Percentiles rank a stretch among this genome's conserved stretches.
These are phyloP conservation scores for Sander lucioperca DNA, from an alignment of 2,113 vertebrate genomes.

Conservation along the genomic window DNA sequence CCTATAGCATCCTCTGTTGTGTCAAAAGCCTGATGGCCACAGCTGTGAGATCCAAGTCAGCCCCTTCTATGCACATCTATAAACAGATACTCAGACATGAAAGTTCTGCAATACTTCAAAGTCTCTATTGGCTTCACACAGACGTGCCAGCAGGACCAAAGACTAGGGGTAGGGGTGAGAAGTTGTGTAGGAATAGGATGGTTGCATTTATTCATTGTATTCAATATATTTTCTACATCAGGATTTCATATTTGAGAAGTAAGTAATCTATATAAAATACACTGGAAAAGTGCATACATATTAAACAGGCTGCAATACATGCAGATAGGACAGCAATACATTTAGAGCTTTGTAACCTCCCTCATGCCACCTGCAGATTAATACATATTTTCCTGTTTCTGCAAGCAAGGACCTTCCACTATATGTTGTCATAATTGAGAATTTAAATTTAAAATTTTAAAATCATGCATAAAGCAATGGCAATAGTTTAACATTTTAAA, in stretches of 20 bases:
- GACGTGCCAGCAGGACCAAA: background rate
- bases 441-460: background rate
- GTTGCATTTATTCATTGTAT: background rate
- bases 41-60: slow-evolving; percentile 25
- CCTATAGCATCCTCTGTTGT: slow-evolving; percentile 3
- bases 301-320: background rate
- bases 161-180: background rate
- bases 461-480: background rate
- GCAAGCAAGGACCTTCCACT: background rate
- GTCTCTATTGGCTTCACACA: background rate
- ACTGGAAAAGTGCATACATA: background rate
- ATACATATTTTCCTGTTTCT: background rate
- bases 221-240: too few relatives aligned
- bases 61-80: background rate
- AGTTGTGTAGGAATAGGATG: background rate
- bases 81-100: slow-evolving; percentile 17
- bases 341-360: background rate
- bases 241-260: background rate
- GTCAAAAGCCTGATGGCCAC: background rate
- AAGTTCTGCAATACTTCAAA: slow-evolving; percentile 2
- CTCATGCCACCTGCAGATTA: background rate
- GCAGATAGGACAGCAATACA: background rate
- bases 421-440: background rate
- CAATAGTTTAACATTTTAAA: background rate
- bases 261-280: background rate